Conservation (phyloP, 2,797 vertebrate species). For the Halcyon smyrnensis region DNA sequence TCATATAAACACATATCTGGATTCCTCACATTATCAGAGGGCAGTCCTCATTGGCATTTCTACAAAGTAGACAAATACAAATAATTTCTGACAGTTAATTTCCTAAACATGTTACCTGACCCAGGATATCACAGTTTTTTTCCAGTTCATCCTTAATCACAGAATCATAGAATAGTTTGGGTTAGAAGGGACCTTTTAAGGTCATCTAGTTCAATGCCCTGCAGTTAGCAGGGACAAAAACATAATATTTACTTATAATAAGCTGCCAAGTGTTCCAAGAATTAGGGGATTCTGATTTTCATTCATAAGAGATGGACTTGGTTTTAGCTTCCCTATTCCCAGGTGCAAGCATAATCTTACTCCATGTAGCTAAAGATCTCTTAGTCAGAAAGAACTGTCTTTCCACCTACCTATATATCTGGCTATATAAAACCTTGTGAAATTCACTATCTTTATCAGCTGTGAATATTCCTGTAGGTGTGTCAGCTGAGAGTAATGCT, state of each 20-base stretch:
- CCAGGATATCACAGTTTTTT: background rate
- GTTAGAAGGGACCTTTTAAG: background rate
- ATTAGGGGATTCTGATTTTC: background rate
- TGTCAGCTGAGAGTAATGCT: constrained; percentile 8
- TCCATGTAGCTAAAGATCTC: background rate
- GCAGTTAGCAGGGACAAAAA: background rate
- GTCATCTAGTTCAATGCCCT: background rate
- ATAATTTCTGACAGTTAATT: background rate
- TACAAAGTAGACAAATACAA: background rate
- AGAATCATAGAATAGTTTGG: background rate
- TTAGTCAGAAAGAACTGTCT: background rate
- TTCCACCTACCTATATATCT: background rate
- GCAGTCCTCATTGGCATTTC: background rate
- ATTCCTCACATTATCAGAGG: background rate
- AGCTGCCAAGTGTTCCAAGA: background rate
- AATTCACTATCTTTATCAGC: constrained; percentile 29
- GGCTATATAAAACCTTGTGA: constrained; percentile 29
- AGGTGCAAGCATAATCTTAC: background rate
- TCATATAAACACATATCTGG: background rate
- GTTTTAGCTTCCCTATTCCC: background rate
- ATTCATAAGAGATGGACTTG: background rate
- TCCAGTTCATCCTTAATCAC: background rate
- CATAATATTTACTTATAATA: background rate
- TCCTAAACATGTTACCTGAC: background rate
- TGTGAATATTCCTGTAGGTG: background rate